Percentiles rank a stretch among this genome's conserved stretches.
Evolutionary conservation across 1,140 invertebrate genomes (phyloP).

Genomic region (Calephelis nemesis): DNA sequence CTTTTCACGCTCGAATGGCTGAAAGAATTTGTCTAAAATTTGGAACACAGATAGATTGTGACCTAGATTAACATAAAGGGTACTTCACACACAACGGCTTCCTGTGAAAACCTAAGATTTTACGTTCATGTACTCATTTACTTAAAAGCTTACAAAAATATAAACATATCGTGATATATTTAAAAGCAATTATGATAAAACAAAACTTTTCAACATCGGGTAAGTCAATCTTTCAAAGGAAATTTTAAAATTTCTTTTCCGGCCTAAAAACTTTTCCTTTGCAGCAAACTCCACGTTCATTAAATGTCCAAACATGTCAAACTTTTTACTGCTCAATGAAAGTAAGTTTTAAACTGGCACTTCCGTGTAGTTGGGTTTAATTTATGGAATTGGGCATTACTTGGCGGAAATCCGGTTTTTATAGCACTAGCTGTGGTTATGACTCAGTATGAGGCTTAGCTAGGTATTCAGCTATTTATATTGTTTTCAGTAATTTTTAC

Average conservation of each 20-base stretch:
- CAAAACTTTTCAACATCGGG: not conserved
- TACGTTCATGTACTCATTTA: no score
- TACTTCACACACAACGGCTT: no score
- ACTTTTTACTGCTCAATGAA: slow-evolving; percentile 17
- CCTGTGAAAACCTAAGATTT: no score
- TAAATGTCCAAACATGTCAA: slow-evolving; percentile 19
- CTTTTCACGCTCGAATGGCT: no score
- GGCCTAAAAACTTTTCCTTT: slow-evolving; percentile 18
- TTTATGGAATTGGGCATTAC: slow-evolving; percentile 16
- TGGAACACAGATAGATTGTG: no score
- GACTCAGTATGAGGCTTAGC: not conserved
- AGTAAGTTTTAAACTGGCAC: slow-evolving; percentile 18
- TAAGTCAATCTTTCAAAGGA: slow-evolving; percentile 8
- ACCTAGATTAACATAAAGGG: no score
- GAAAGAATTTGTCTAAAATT: no score
- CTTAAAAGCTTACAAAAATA: no score
- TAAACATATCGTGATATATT: not conserved
- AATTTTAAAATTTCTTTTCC: slow-evolving; percentile 16
- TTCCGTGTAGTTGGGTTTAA: slow-evolving; percentile 16
- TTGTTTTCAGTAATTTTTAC: no score
- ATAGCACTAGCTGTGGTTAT: not conserved
- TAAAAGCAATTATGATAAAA: slow-evolving; percentile 13
- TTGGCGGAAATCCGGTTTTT: not conserved
- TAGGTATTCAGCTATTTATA: not conserved
- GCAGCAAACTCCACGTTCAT: slow-evolving; percentile 15